These are phyloP conservation scores for Percina caprodes DNA, from an alignment of 2,113 vertebrate genomes.

Conservation along the genomic window DNA sequence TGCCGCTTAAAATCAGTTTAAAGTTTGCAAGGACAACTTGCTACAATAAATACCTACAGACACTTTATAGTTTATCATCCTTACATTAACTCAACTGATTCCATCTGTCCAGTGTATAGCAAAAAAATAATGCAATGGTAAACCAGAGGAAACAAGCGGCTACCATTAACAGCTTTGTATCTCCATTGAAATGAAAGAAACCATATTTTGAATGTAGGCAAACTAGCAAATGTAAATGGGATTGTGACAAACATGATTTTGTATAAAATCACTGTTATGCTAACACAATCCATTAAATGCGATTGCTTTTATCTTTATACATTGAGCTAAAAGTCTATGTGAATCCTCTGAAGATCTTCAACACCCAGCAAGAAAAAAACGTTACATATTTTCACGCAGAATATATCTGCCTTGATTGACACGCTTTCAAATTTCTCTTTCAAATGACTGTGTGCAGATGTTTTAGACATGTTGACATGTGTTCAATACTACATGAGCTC, in stretches of 20 bases:
- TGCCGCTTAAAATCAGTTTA: background rate
- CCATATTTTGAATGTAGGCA: background rate
- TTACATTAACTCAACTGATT: slow-evolving; percentile 4
- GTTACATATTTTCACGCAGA: background rate
- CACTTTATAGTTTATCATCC: background rate
- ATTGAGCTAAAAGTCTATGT: background rate
- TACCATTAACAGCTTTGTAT: slow-evolving; percentile 6
- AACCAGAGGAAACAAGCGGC: slow-evolving; percentile 29
- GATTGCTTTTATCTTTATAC: slow-evolving; percentile 6
- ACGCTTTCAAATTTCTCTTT: background rate
- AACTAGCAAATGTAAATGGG: background rate
- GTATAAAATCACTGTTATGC: background rate
- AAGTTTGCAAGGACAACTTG: background rate
- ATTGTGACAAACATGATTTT: slow-evolving; percentile 5
- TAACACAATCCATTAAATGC: background rate
- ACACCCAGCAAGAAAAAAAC: background rate
- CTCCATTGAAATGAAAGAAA: background rate
- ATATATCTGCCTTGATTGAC: background rate
- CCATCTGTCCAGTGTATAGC: slow-evolving; percentile 28
- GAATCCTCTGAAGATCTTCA: background rate
- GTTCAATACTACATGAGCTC: background rate
- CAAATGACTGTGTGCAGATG: background rate
- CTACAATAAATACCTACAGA: slow-evolving; percentile 39
- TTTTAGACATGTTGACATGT: background rate
- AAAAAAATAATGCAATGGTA: background rate